A percentile compares a stretch with the other conserved stretches of the same genome.
These are phyloP conservation scores for Colletes collaris DNA, from an alignment of 2,888 invertebrate genomes.

Conservation along the genomic window DNA sequence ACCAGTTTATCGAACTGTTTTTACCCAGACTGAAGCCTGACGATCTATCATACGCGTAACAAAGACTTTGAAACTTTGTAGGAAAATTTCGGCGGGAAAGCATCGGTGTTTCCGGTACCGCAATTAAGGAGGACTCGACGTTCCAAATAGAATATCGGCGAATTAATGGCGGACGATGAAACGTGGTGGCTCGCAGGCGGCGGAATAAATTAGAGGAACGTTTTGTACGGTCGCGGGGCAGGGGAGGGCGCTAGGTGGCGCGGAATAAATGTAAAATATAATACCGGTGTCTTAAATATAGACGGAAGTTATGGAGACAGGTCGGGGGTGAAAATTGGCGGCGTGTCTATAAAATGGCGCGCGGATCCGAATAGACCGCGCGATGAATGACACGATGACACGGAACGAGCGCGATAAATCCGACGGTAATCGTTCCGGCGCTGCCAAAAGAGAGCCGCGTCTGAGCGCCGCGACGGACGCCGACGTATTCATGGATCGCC, in stretches of 20 bases:
- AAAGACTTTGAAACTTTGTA: too few relatives aligned
- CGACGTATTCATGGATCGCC: constrained; percentile 53
- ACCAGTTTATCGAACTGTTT: too few relatives aligned
- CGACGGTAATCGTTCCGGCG: constrained; percentile 53
- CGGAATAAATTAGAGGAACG: constrained; percentile 1
- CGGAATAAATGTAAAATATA: constrained; percentile 26
- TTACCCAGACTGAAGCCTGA: too few relatives aligned
- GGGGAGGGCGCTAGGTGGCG: neutral
- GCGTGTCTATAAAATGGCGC: constrained; percentile 43
- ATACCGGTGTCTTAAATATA: constrained; percentile 53
- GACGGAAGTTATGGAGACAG: constrained; percentile 50
- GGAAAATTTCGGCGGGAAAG: too few relatives aligned
- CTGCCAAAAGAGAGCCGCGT: constrained; percentile 59
- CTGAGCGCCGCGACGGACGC: constrained; percentile 29
- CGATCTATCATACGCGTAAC: too few relatives aligned
- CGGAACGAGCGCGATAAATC: constrained; percentile 61
- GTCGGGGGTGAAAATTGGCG: constrained; percentile 55
- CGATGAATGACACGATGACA: constrained; percentile 65
- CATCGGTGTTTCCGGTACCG: too few relatives aligned
- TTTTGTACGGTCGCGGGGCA: neutral
- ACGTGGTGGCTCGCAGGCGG: neutral
- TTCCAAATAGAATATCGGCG: too few relatives aligned
- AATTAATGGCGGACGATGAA: constrained; percentile 3
- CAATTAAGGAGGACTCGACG: too few relatives aligned
- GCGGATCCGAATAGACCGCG: constrained; percentile 46